Conservation (phyloP, 2,113 vertebrate species). For the Falcunculus frontatus region DNA sequence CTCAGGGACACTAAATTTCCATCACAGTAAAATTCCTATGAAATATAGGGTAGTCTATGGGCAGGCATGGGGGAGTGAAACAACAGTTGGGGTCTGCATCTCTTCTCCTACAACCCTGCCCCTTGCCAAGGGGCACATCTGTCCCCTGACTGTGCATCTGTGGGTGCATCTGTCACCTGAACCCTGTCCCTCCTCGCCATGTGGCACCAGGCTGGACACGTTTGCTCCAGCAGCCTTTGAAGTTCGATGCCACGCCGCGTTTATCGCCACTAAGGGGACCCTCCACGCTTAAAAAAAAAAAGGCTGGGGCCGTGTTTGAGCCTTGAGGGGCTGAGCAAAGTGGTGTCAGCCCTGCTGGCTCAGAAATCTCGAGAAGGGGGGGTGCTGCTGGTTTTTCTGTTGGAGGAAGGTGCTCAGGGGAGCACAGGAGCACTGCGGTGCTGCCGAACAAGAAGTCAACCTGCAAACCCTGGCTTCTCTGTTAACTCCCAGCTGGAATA, state of each 20-base stretch:
- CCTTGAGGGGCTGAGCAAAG: neutral
- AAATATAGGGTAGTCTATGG: neutral
- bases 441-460: neutral
- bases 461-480: neutral
- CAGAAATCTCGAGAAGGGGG: neutral
- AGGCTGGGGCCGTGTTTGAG: accelerated
- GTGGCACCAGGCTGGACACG: neutral
- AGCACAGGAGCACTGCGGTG: accelerated
- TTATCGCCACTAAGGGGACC: neutral
- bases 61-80: neutral
- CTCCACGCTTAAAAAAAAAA: neutral
- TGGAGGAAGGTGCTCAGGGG: neutral
- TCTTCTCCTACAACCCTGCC: neutral
- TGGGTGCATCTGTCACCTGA: neutral
- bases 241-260: neutral
- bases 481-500: neutral
- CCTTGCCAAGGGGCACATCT: conserved; percentile 7
- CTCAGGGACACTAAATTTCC: neutral
- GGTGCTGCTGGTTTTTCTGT: neutral
- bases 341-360: neutral
- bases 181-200: neutral
- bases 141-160: neutral
- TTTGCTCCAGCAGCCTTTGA: neutral
- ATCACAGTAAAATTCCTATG: neutral
- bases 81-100: neutral